phyloP scores from a whole-genome alignment of 1,140 invertebrate species.

The Drosophila ohnishii region DNA sequence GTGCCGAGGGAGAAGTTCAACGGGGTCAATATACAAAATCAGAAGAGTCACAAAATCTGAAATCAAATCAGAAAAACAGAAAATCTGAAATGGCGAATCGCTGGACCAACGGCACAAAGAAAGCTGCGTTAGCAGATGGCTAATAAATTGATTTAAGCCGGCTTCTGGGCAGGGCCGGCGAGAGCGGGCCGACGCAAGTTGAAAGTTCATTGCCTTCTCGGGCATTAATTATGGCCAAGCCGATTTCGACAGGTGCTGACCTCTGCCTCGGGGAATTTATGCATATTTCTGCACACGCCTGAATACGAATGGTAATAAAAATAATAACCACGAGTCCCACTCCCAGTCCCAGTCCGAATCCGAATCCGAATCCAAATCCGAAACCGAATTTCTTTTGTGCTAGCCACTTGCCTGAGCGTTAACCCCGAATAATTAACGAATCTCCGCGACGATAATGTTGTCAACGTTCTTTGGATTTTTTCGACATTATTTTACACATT shows the following conservation, averaged over 20 bases:
- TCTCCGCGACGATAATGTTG: conserved; percentile 53
- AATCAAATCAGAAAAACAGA: conserved; percentile 19
- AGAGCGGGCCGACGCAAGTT: conserved; percentile 31
- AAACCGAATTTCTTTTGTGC: conserved; percentile 22
- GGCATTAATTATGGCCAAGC: conserved; percentile 64
- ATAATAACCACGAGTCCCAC: background rate
- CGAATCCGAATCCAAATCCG: conserved; percentile 14
- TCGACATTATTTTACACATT: conserved; percentile 1
- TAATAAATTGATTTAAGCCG: conserved; percentile 68
- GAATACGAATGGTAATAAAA: conserved; percentile 19
- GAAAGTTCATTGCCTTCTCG: conserved; percentile 70
- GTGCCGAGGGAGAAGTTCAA: conserved; percentile 56
- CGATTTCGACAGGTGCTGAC: conserved; percentile 44
- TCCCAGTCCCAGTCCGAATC: background rate
- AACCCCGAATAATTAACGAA: conserved; percentile 53
- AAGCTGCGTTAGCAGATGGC: conserved; percentile 45
- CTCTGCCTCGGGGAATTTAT: conserved; percentile 15
- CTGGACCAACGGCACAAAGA: conserved; percentile 38
- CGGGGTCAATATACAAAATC: conserved; percentile 57
- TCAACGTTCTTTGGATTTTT: conserved; percentile 40
- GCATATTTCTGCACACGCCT: conserved; percentile 21
- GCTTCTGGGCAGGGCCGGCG: conserved; percentile 17
- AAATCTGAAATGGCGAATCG: conserved; percentile 29
- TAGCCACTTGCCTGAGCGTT: conserved; percentile 71
- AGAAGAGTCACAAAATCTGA: conserved; percentile 1